These are phyloP conservation scores for Listrodromus nycthemerus DNA, from an alignment of 2,888 invertebrate species.

Conservation along the genomic window DNA sequence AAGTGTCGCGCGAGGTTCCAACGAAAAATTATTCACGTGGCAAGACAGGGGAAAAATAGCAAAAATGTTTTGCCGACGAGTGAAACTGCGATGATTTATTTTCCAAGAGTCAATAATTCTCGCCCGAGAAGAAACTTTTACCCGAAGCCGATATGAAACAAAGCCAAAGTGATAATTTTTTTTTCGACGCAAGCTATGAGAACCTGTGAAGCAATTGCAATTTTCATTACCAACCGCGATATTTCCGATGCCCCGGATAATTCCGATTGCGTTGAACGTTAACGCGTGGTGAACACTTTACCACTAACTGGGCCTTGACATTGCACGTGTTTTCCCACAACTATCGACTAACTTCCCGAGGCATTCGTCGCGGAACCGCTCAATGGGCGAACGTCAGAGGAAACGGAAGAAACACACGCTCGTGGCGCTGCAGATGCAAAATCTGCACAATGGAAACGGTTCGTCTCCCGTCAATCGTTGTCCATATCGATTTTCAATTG, in stretches of 20 bases:
- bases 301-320: background rate
- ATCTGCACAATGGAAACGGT: background rate
- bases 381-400: background rate
- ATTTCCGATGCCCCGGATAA: background rate
- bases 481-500: slow-evolving; percentile 1
- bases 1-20: no score
- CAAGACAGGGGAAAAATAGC: background rate
- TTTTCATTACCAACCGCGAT: background rate
- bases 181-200: background rate
- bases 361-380: background rate
- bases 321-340: background rate
- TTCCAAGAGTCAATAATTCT: background rate
- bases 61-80: background rate
- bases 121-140: background rate
- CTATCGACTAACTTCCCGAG: background rate
- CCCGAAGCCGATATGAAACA: no score
- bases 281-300: background rate
- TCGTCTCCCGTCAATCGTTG: background rate
- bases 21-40: no score
- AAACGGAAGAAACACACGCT: background rate
- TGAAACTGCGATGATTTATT: background rate
- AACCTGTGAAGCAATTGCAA: background rate
- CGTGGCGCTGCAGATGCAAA: background rate
- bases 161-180: no score
- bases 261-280: background rate